Evolutionary conservation across 2,797 vertebrate species (phyloP), one percentile per base, ranked within the genome.

Genomic region (Tauraco hartlaubi): DNA sequence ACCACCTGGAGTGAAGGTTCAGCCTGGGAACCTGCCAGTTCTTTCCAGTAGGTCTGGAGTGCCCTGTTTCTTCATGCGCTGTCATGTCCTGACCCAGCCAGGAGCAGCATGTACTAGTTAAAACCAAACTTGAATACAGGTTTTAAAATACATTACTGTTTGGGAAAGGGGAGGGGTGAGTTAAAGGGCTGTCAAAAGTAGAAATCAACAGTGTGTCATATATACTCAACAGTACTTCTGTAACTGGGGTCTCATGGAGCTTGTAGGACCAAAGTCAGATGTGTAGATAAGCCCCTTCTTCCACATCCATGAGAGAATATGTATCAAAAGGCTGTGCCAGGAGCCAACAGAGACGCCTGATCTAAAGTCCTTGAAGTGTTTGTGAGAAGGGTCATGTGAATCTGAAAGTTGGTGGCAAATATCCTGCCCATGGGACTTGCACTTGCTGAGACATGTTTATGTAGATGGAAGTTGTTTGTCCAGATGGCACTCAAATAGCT

Each of bases 341-440:
- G 49, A 90, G 52, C 15, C 31, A 44, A 26, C n/a, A 58, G 31
- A 56, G 25, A 77, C 14, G 31, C 55, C 48, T 96, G 26, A 96
- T 94, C 54, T 49, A 46, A 91, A 94, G 48, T 66, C 72, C 69
- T 78, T 85, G 82, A 88, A 85, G 49, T 55, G 28, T 88, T 94
- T 96, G 82, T 88, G 66, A 86, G 89, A 92, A 86, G 91, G 79
- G 75, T 88, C 90, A 25, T 92, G 91, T 96, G 95, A 95, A 95
- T 91, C 41, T 88, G 51, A 84, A 86, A 81, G 69, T 14, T 88
- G 76, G 91, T 97, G 82, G 71, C 82, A 94, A 92, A 66, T 90
- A 83, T 80, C 48, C 85, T 94, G 68, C 94, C 84, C 69, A 4
- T 73, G 94, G 85, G 89, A 92, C 66, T 85, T 87, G 62, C 19